phyloP scores from a whole-genome alignment of 2,888 invertebrate species.

The Synergus gifuensis region DNA sequence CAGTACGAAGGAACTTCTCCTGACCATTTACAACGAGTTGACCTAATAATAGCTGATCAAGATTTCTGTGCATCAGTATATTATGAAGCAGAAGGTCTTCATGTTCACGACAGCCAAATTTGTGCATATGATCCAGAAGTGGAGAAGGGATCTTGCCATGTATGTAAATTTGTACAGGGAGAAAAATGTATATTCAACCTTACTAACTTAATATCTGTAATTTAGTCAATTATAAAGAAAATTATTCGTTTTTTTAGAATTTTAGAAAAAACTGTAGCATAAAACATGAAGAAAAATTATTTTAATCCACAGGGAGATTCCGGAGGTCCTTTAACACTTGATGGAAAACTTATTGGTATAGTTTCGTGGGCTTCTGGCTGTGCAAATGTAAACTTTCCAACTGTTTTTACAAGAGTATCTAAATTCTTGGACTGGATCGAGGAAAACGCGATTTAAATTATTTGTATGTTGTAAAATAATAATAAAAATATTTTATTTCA shows the following conservation, averaged over 20 bases:
- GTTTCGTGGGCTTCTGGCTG: constrained; percentile 17
- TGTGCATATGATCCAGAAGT: constrained; percentile 41
- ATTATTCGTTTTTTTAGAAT: not conserved
- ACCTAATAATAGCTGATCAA: constrained; percentile 42
- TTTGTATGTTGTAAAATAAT: not conserved
- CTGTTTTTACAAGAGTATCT: constrained; percentile 39
- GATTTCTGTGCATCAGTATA: constrained; percentile 33
- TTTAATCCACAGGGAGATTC: constrained; percentile 33
- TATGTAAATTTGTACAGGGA: constrained; percentile 2
- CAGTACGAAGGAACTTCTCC: not conserved
- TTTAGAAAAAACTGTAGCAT: not conserved
- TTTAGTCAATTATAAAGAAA: too few relatives aligned
- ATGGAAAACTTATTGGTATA: constrained; percentile 22
- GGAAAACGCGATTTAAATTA: not conserved
- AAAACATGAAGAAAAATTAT: not conserved
- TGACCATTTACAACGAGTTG: constrained; percentile 42
- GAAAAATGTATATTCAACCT: not conserved
- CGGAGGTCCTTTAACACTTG: constrained; percentile 40
- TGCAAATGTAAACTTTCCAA: constrained; percentile 19
- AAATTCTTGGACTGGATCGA: constrained; percentile 35
- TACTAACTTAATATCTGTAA: not conserved
- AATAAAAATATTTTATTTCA: too few relatives aligned
- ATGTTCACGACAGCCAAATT: constrained; percentile 45
- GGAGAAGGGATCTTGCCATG: constrained; percentile 44
- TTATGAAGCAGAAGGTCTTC: not conserved